A percentile compares a stretch with the other conserved stretches of the same genome.
Evolutionary conservation across 2,797 vertebrate species (phyloP).

Genomic region (Chanos chanos): DNA sequence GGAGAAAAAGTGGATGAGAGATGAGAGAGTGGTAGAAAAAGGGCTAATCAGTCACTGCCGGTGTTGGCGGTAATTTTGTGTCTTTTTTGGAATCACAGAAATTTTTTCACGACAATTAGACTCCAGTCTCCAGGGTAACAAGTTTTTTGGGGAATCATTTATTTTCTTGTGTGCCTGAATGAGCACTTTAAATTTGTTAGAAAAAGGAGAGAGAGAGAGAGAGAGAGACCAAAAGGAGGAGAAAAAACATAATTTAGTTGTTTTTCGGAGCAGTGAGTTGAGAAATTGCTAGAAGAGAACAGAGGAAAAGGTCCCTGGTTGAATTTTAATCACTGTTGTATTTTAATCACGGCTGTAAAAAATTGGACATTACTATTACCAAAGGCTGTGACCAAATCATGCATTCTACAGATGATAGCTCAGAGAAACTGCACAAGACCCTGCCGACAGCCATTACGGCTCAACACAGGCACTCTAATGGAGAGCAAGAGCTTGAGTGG

Average conservation of each 20-base stretch:
- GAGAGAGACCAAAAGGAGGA: constrained; percentile 6
- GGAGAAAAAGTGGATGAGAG: neutral
- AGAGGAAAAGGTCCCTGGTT: constrained; percentile 24
- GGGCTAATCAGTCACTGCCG: constrained; percentile 31
- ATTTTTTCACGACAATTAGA: constrained; percentile 27
- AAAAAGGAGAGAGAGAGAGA: constrained; percentile 10
- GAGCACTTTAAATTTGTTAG: constrained; percentile 40
- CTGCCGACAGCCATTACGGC: no score
- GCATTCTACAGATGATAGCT: neutral
- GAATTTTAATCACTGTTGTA: constrained; percentile 45
- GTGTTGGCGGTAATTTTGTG: constrained; percentile 6
- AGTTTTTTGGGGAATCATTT: constrained; percentile 29
- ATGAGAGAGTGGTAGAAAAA: constrained; percentile 17
- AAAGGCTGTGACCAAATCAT: constrained; percentile 5
- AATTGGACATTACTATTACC: constrained; percentile 31
- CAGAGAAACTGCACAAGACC: neutral
- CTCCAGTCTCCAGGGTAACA: constrained; percentile 30
- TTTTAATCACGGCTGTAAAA: constrained; percentile 38
- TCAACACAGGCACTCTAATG: no score
- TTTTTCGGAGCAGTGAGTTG: constrained; percentile 47
- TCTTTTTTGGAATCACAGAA: no score
- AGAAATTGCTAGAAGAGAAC: constrained; percentile 43
- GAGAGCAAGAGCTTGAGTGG: no score
- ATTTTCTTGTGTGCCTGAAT: constrained; percentile 36
- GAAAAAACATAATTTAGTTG: constrained; percentile 41